Percentiles rank a stretch among this genome's conserved stretches.
Evolutionary conservation across 2,797 vertebrate species (phyloP).

Genomic region (Enteromius thamalakanensis): DNA sequence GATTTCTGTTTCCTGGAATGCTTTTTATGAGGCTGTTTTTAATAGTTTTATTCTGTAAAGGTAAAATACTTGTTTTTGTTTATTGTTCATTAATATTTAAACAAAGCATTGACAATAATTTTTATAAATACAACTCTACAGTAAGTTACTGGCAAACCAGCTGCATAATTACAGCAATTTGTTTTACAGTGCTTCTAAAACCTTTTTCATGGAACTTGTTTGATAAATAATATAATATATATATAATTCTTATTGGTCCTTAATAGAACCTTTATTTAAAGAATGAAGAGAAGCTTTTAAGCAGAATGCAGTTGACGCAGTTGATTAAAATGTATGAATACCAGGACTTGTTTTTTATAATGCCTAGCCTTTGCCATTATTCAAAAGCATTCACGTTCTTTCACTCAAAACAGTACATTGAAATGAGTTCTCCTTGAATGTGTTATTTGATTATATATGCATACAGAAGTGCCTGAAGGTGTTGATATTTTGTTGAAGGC

Average conservation of each 20-base stretch:
- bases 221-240: too few relatives aligned
- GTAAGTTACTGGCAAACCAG: too few relatives aligned
- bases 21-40: too few relatives aligned
- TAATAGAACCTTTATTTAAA: not conserved
- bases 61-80: too few relatives aligned
- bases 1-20: too few relatives aligned
- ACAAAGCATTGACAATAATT: too few relatives aligned
- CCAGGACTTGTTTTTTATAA: not conserved
- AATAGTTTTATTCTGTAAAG: too few relatives aligned
- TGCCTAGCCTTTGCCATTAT: not conserved
- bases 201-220: not conserved
- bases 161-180: too few relatives aligned
- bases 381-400: not conserved
- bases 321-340: not conserved
- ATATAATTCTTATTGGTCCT: not conserved
- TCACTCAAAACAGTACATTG: not conserved
- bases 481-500: constrained; percentile 39
- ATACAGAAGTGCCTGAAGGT: constrained; percentile 29
- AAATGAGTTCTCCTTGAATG: not conserved
- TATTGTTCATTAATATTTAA: too few relatives aligned
- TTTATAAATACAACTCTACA: too few relatives aligned
- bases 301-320: not conserved
- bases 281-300: not conserved
- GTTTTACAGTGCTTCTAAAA: too few relatives aligned
- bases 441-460: not conserved